Evolutionary conservation across 2,113 vertebrate species (phyloP).

Genomic region (Sorex araneus): DNA sequence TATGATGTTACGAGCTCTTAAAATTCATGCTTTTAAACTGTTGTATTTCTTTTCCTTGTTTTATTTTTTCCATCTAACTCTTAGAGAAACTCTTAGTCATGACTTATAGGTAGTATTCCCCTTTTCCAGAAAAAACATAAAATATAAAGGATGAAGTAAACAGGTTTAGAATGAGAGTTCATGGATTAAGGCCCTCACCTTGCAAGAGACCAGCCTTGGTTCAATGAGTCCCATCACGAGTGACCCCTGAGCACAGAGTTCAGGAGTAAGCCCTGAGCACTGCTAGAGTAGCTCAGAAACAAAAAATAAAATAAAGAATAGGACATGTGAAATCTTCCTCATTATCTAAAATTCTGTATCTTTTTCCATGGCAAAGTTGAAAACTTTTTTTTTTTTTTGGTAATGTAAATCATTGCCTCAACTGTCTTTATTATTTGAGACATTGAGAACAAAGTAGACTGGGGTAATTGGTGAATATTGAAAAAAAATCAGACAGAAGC

Average conservation of each 20-base stretch:
- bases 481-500: constrained; percentile 59
- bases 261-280: too few species aligned
- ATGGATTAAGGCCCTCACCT: too few species aligned
- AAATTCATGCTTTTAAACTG: constrained; percentile 74
- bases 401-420: constrained; percentile 47
- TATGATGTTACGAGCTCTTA: neutral
- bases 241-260: too few species aligned
- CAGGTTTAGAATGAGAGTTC: too few species aligned
- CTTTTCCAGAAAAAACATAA: constrained; percentile 54
- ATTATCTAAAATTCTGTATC: constrained; percentile 76
- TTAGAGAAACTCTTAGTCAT: constrained; percentile 65
- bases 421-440: constrained; percentile 75
- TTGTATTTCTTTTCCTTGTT: constrained; percentile 63
- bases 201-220: too few species aligned
- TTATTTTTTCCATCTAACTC: constrained; percentile 45
- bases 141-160: neutral
- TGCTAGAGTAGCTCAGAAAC: too few species aligned
- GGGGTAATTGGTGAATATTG: constrained; percentile 54
- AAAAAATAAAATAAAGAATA: constrained; percentile 20
- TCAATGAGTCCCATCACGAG: too few species aligned
- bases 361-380: constrained; percentile 70
- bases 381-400: constrained; percentile 53
- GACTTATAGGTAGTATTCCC: constrained; percentile 67
- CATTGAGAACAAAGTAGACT: constrained; percentile 76
- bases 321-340: constrained; percentile 50